Evolutionary conservation across 2,113 vertebrate genomes (phyloP), one percentile per base, ranked within the genome.

Genomic region (Numida meleagris): DNA sequence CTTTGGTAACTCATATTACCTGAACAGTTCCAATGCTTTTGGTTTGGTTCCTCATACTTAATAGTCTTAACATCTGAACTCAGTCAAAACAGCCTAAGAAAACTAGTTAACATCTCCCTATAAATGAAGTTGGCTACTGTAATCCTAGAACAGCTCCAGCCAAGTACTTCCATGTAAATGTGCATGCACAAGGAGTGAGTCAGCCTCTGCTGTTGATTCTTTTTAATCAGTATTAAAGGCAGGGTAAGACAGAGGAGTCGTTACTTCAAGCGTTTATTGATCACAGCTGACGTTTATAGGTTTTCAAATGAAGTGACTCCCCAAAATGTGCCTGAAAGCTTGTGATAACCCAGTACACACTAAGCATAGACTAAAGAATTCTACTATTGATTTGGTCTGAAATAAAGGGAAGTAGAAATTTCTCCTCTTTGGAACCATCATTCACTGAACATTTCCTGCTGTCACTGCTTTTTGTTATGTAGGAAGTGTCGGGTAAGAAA

Each of bases 391-490:
- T 55, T 71, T 82, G 15, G 13, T 74, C 63, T 89, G 42, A 29
- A 93, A 53, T 73, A 91, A 82, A 58, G 31, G 38, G 78, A 88
- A 91, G 59, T 21, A 74, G 84, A 82, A 70, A 53, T 12, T 34
- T n/a, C 3, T 75, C 87, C 34, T 65, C 51, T 82, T 80, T 81
- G 73, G 72, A 90, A 34, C 20, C 19, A 18, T 61, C 61, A 14
- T 53, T 90, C 68, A 20, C 8, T 57, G 59, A 81, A 25, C 33
- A 40, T 67, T 89, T 89, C 38, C 89, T 91, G 68, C 72, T 90
- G 59, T 90, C 50, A 27, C 3, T 86, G 59, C 40, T 90, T 94
- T 92, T 89, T 92, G 76, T 89, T 88, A 86, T 36, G 50, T 59
- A 80, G 82, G 46, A 86, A 59, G 38, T 6, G 19, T 58, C 62